A percentile compares a stretch with the other conserved stretches of the same genome.
phyloP scores from a whole-genome alignment of 2,888 invertebrate species.

The Drosophila merina region DNA sequence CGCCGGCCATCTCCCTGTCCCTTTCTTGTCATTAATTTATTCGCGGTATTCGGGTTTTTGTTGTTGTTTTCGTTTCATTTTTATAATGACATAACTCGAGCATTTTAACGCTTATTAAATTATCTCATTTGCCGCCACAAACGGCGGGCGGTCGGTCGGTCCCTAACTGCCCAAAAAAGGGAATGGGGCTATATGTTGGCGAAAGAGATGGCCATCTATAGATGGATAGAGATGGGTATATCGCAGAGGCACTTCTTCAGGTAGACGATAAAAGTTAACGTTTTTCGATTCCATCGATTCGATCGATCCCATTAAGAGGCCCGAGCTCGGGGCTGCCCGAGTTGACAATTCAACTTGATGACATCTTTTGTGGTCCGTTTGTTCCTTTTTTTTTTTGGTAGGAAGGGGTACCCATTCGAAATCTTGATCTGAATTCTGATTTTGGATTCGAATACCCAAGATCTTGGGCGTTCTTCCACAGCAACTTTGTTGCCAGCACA shows the following conservation, averaged over 20 bases:
- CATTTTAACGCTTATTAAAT: constrained; percentile 84
- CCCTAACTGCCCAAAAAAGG: constrained; percentile 9
- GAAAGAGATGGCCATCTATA: neutral
- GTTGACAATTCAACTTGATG: constrained; percentile 74
- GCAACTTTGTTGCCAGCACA: constrained; percentile 32
- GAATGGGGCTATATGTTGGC: neutral
- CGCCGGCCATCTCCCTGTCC: neutral
- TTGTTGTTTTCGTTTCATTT: constrained; percentile 48
- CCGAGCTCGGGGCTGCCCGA: neutral
- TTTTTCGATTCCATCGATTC: constrained; percentile 36
- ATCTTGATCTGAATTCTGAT: constrained; percentile 11
- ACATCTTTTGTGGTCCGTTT: constrained; percentile 70
- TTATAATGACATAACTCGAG: constrained; percentile 83
- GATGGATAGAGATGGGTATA: neutral
- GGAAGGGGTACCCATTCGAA: no score
- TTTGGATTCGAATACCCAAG: neutral
- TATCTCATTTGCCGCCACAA: constrained; percentile 82
- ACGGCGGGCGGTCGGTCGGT: constrained; percentile 69
- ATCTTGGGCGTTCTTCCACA: constrained; percentile 10
- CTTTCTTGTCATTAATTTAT: constrained; percentile 67
- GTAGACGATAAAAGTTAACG: constrained; percentile 75
- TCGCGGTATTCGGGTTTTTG: constrained; percentile 58
- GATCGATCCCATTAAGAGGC: constrained; percentile 30
- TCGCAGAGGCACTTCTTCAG: constrained; percentile 37
- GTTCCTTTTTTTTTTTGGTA: constrained; percentile 20